Percentiles rank a stretch among this genome's conserved stretches.
These are phyloP conservation scores for Ornithorhynchus anatinus DNA, from an alignment of 2,113 vertebrate species.

Conservation along the genomic window DNA sequence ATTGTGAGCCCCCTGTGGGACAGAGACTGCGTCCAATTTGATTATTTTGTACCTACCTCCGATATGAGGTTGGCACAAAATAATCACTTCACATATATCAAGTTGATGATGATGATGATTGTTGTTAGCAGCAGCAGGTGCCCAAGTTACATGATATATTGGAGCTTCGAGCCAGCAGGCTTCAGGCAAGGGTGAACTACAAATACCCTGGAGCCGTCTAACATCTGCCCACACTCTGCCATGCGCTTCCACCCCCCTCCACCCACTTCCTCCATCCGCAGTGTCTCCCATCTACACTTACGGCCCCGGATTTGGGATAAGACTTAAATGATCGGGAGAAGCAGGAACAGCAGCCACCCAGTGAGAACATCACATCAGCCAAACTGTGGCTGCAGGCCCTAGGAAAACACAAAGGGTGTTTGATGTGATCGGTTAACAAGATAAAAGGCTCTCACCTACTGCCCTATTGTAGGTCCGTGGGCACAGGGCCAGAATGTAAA, in stretches of 20 bases:
- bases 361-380: slow-evolving; percentile 40
- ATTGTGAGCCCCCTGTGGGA: too few species aligned
- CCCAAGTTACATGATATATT: not conserved
- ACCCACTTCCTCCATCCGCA: slow-evolving; percentile 13
- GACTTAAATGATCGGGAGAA: slow-evolving; percentile 17
- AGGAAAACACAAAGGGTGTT: slow-evolving; percentile 15
- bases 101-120: too few species aligned
- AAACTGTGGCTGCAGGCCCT: slow-evolving; percentile 14
- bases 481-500: slow-evolving; percentile 1
- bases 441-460: too few species aligned
- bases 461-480: not conserved
- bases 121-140: not conserved
- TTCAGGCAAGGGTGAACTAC: not conserved
- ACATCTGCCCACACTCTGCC: too few species aligned
- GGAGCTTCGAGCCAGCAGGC: not conserved
- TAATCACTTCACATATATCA: too few species aligned
- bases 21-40: too few species aligned
- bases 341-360: not conserved
- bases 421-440: not conserved
- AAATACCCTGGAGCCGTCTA: not conserved
- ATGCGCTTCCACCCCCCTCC: too few species aligned
- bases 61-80: too few species aligned
- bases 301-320: slow-evolving; percentile 4
- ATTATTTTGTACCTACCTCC: too few species aligned
- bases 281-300: not conserved